Evolutionary conservation across 2,888 invertebrate species (phyloP).

Genomic region (Dermolepida albohirtum): DNA sequence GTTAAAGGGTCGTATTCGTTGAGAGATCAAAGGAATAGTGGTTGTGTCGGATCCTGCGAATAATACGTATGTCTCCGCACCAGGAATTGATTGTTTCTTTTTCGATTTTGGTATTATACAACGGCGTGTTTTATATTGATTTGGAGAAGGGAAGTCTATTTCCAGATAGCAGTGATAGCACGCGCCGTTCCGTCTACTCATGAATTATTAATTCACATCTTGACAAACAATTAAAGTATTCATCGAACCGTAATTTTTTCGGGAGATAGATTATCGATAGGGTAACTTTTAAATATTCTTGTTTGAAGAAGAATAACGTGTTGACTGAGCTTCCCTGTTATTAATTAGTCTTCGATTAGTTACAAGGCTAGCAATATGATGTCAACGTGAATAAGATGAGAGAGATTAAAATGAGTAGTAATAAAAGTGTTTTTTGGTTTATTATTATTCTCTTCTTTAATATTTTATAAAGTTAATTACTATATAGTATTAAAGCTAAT

Average conservation of each 20-base stretch:
- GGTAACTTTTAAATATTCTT: constrained; percentile 15
- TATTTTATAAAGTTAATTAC: not conserved
- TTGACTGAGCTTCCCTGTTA: not conserved
- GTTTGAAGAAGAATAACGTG: constrained; percentile 5
- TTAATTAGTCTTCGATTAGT: constrained; percentile 25
- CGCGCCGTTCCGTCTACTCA: constrained; percentile 27
- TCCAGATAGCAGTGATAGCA: constrained; percentile 24
- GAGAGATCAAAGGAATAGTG: constrained; percentile 26
- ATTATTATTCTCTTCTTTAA: constrained; percentile 2
- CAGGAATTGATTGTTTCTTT: constrained; percentile 35
- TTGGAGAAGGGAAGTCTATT: constrained; percentile 20
- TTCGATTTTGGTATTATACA: constrained; percentile 23
- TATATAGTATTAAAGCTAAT: no score
- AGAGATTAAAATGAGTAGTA: not conserved
- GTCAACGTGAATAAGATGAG: constrained; percentile 15
- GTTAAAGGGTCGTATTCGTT: constrained; percentile 17
- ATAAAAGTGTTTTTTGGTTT: not conserved
- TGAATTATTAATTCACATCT: constrained; percentile 36
- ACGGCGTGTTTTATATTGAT: constrained; percentile 21
- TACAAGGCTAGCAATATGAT: not conserved
- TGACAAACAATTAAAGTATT: constrained; percentile 37
- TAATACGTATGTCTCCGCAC: constrained; percentile 33
- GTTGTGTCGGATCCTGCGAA: constrained; percentile 20
- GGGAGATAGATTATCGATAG: constrained; percentile 15
- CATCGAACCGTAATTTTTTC: constrained; percentile 17